These are phyloP conservation scores for Tachuris rubrigastra DNA, from an alignment of 2,113 vertebrate genomes.

Conservation along the genomic window DNA sequence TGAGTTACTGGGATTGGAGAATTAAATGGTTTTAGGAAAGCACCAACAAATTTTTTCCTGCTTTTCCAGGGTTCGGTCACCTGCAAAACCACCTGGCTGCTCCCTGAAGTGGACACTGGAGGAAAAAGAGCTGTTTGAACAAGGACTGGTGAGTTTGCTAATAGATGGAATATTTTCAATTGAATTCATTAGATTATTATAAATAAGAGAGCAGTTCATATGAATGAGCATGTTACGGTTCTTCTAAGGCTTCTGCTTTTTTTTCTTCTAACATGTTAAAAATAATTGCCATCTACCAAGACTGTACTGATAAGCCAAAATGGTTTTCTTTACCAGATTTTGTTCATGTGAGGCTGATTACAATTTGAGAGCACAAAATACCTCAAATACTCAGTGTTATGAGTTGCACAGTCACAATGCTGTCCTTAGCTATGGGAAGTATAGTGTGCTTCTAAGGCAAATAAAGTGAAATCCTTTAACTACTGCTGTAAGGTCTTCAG, in stretches of 20 bases:
- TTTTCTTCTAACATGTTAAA: neutral
- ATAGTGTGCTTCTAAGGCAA: neutral
- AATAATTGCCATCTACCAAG: neutral
- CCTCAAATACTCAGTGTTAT: neutral
- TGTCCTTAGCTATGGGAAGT: neutral
- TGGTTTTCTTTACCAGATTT: neutral
- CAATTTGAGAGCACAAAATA: neutral
- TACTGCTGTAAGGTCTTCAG: neutral
- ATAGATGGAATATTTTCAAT: neutral
- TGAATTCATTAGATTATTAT: neutral
- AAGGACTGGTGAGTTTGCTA: conserved; percentile 84
- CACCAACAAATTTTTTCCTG: neutral
- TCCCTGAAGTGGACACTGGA: conserved; percentile 87
- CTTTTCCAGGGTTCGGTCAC: conserved; percentile 66
- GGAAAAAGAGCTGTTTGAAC: conserved; percentile 93
- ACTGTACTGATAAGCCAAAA: neutral
- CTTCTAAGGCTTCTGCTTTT: neutral
- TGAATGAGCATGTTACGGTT: neutral
- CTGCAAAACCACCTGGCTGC: conserved; percentile 75
- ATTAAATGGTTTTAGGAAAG: neutral
- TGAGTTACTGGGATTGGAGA: neutral
- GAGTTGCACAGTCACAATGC: neutral
- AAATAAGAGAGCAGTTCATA: neutral
- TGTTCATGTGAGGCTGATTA: neutral
- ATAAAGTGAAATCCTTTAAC: neutral